Evolutionary conservation across 2,797 vertebrate species (phyloP), one percentile per base, ranked within the genome.

Genomic region (Pristis pectinata): DNA sequence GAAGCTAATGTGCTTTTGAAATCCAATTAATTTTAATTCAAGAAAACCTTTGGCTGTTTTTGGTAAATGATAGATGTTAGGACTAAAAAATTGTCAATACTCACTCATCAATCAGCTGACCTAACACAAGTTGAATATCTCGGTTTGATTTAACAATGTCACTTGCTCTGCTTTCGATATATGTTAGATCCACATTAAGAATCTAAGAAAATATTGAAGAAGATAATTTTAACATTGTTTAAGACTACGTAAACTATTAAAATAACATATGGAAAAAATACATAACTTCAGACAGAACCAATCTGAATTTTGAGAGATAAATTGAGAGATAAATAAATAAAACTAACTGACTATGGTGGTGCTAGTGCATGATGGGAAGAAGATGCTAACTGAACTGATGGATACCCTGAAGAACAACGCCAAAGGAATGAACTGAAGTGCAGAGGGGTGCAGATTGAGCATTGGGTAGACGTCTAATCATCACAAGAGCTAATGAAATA

Each of bases 31-130:
- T 93, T 13, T 67, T 70, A 92, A 15, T 59, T 91, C n/a, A 91
- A 41, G n/a, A 93, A 93, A 72, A 72, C 34, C 13, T 72, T 93
- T 5, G 7, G 7, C 53, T 93, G 41, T 93, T 93, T 74, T 27
- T 19, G 11, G 34, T 74, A 53, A 94, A 56, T 10, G 34, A 49
- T 15, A 22, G 27, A 5, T 10, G 95, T 83, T 94, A 30, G 34
- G 83, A 95, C 34, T 95, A 82, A n/a, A 22, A 72, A 53, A 44
- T 30, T 56, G 34, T 17, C 53, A 94, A 56, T 97, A 98, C 98
- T 98, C 96, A 99, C 99, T 98, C 97, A 95, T 99, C 98, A 95
- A 99, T 98, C 95, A 99, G 97, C 87, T 99, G 99, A 95, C 99
- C 99, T 96, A 99, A 97, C 0, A 99, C 96, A 41, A 99, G 97